Conservation (phyloP, 2,888 invertebrate species). For the Bhutanitis thaidina region DNA sequence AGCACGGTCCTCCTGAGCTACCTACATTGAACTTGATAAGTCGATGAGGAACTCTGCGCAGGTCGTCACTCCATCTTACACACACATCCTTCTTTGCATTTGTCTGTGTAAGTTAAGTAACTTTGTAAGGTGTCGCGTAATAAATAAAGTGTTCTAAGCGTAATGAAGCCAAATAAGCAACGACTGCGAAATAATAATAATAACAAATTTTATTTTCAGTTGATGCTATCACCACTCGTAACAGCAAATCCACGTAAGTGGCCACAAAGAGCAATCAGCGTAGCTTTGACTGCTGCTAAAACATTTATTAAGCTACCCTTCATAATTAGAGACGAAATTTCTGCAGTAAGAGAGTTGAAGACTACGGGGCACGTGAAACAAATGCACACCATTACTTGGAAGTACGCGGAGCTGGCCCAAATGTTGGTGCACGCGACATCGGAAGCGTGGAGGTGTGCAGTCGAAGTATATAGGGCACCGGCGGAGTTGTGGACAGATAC, state of each 20-base stretch:
- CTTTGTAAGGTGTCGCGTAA: too few species aligned
- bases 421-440: constrained; percentile 53
- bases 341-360: constrained; percentile 53
- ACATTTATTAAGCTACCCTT: constrained; percentile 50
- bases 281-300: constrained; percentile 36
- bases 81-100: too few species aligned
- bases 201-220: constrained; percentile 38
- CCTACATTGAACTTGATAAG: too few species aligned
- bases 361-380: constrained; percentile 49
- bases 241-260: constrained; percentile 68
- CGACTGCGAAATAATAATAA: too few species aligned
- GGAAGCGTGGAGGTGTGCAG: constrained; percentile 49
- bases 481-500: constrained; percentile 76
- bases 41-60: too few species aligned
- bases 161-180: too few species aligned
- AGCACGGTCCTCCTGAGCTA: too few species aligned
- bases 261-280: constrained; percentile 48
- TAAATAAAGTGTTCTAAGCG: too few species aligned
- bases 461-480: constrained; percentile 60
- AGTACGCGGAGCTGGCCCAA: constrained; percentile 62
- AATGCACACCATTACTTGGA: constrained; percentile 62
- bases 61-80: too few species aligned
- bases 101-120: too few species aligned
- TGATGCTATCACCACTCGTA: constrained; percentile 61
- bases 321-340: constrained; percentile 50